Evolutionary conservation across 2,888 invertebrate species (phyloP).

Genomic region (Catocala nupta): DNA sequence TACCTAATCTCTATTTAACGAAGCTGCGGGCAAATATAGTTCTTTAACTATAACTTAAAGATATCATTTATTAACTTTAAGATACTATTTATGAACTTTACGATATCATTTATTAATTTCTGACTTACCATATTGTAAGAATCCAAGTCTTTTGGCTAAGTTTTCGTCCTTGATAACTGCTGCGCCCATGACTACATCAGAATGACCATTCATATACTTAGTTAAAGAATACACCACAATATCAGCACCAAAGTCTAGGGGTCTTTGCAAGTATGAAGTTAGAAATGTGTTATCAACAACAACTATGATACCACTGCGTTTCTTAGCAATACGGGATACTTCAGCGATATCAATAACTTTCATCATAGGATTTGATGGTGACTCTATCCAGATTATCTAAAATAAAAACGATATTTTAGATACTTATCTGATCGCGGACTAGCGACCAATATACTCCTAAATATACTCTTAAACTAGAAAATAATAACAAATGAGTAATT

Average conservation of each 20-base stretch:
- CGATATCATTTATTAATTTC: no score
- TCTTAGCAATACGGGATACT: slow-evolving; percentile 88
- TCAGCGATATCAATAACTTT: slow-evolving; percentile 95
- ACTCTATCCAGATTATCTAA: slow-evolving; percentile 96
- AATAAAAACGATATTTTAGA: slow-evolving; percentile 61
- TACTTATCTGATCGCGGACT: no score
- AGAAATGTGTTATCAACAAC: slow-evolving; percentile 84
- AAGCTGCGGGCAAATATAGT: no score
- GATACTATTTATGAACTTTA: no score
- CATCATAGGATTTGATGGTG: slow-evolving; percentile 97
- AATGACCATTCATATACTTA: slow-evolving; percentile 99
- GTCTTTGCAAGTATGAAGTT: slow-evolving; percentile 96
- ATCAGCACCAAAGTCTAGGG: slow-evolving; percentile 96
- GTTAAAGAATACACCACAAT: slow-evolving; percentile 96
- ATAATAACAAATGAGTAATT: no score
- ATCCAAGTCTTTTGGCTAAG: slow-evolving; percentile 91
- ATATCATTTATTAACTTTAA: no score
- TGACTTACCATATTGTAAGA: slow-evolving; percentile 89
- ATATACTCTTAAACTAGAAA: no score
- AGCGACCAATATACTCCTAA: no score
- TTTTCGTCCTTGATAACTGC: slow-evolving; percentile 91
- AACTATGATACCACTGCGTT: slow-evolving; percentile 34
- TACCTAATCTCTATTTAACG: no score
- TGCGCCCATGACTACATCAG: slow-evolving; percentile 98
- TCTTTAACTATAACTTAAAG: no score